Conservation (phyloP, 2,888 invertebrate genomes). For the Embidobia sp. region DNA sequence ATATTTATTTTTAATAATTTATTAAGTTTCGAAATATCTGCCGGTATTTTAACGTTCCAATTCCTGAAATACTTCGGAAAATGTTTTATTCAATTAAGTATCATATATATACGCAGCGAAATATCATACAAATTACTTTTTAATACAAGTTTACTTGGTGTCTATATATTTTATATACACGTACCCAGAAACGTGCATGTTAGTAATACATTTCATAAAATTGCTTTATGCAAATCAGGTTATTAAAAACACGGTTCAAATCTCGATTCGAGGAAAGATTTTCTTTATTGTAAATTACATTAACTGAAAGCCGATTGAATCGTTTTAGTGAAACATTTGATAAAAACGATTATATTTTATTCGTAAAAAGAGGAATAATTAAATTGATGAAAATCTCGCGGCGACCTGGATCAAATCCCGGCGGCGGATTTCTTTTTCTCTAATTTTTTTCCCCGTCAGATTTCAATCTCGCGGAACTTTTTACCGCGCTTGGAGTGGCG, state of each 20-base stretch:
- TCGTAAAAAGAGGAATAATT: not conserved
- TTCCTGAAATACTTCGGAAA: slow-evolving; percentile 37
- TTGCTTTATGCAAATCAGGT: too few relatives aligned
- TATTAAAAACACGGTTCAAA: too few relatives aligned
- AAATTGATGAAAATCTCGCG: slow-evolving; percentile 3
- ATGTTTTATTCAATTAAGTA: slow-evolving; percentile 52
- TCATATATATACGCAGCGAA: slow-evolving; percentile 22
- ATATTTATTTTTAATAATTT: slow-evolving; percentile 51
- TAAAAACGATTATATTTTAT: too few relatives aligned
- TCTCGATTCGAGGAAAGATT: too few relatives aligned
- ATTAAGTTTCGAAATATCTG: slow-evolving; percentile 29
- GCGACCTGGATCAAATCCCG: slow-evolving; percentile 21
- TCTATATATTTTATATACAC: slow-evolving; percentile 36
- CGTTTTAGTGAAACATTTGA: too few relatives aligned
- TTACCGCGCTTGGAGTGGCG: slow-evolving; percentile 21
- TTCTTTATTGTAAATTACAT: too few relatives aligned
- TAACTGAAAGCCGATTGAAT: too few relatives aligned
- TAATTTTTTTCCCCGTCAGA: slow-evolving; percentile 10
- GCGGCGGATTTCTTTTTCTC: not conserved
- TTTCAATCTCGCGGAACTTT: slow-evolving; percentile 51
- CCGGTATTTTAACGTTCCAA: slow-evolving; percentile 31
- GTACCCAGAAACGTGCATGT: too few relatives aligned
- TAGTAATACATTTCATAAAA: too few relatives aligned
- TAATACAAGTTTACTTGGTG: slow-evolving; percentile 31
- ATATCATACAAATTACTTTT: slow-evolving; percentile 29